Base-by-base conservation (phyloP, 2,888 invertebrate genomes). In the Gryllus longicercus region DNA sequence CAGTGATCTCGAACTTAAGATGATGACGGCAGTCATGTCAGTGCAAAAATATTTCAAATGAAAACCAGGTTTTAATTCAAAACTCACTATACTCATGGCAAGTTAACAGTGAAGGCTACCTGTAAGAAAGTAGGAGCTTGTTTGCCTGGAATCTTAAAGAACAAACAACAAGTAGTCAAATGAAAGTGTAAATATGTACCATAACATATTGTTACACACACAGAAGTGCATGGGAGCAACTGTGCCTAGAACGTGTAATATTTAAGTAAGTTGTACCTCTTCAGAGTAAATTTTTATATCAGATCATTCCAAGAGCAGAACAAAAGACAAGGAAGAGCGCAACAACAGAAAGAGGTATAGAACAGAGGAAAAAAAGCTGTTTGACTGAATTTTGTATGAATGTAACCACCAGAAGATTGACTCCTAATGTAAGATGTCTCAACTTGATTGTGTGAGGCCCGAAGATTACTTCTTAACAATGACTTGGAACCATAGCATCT, bases 151-250 rank as follows among this genome's bases (percentile, higher is more conserved):
- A n/a, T 63, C 63, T 63, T n/a, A n/a, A 63, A n/a, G n/a, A 63
- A 63, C 63, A 63, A 63, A 63, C 63, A 63, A 63, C 63, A 63
- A 63, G 63, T 63, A 63, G 63, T 63, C 63, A 63, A 63, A 63
- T 14, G 63, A 63, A 18, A 18, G 63, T 63, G 63, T 63, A 63
- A 63, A 63, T 63, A 63, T 63, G 63, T 63, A 63, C 63, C 63
- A 63, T 63, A 63, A 63, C 63, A 63, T 63, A 63, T 63, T 63
- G 63, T 63, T 63, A 63, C 63, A 63, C 63, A 63, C 16, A 63
- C 14, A 63, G 63, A n/a, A n/a, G 63, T 63, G 63, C 63, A 63
- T 63, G 63, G 63, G 63, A 63, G n/a, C 63, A 63, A 63, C 63
- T 63, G 63, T 63, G 63, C 63, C 63, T 63, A 63, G 63, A 63